Conservation (phyloP, 2,888 invertebrate species). For the Stictocephala bisonia region DNA sequence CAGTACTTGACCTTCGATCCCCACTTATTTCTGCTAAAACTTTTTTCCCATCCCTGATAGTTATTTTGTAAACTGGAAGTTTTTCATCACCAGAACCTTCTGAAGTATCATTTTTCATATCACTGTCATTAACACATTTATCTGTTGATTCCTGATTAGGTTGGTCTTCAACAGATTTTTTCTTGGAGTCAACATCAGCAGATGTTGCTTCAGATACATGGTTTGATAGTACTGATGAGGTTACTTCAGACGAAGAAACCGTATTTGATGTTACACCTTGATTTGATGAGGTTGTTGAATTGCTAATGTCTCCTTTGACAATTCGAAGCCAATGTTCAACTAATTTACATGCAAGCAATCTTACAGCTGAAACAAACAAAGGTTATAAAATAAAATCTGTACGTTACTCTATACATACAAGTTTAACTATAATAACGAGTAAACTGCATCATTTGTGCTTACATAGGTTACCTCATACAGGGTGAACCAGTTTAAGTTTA, state of each 20-base stretch:
- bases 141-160: too few relatives aligned
- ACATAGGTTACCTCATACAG: too few relatives aligned
- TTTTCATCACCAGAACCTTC: slow-evolving; percentile 47
- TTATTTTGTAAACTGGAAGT: slow-evolving; percentile 71
- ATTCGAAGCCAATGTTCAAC: slow-evolving; percentile 93
- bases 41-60: slow-evolving; percentile 79
- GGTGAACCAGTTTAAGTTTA: too few relatives aligned
- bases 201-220: background rate
- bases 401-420: too few relatives aligned
- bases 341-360: slow-evolving; percentile 80
- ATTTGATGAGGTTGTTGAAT: background rate
- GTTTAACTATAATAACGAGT: too few relatives aligned
- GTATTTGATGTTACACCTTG: too few relatives aligned
- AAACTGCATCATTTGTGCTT: too few relatives aligned
- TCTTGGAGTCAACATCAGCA: too few relatives aligned
- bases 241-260: too few relatives aligned
- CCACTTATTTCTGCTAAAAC: slow-evolving; percentile 70
- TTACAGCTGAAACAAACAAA: too few relatives aligned
- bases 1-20: slow-evolving; percentile 48
- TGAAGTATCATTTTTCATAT: background rate
- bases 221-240: background rate
- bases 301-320: slow-evolving; percentile 75
- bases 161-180: too few relatives aligned
- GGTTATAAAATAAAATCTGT: too few relatives aligned
- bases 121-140: background rate